Conservation (phyloP, 2,113 vertebrate species). For the Dolichallabes microphthalmus region DNA sequence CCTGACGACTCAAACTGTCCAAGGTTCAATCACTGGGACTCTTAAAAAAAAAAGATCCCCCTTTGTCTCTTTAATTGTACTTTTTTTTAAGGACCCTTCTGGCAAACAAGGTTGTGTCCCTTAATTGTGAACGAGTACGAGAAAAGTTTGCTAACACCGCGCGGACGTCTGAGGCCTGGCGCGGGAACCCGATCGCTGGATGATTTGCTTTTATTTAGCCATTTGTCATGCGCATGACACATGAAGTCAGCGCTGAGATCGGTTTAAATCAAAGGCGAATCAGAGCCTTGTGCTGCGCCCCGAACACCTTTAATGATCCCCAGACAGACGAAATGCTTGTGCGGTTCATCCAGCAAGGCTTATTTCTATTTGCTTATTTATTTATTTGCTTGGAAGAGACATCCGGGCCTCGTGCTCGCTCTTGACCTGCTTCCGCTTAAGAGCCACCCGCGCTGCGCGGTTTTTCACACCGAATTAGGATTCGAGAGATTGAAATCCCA, state of each 20-base stretch:
- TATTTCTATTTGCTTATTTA: neutral
- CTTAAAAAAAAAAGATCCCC: slow-evolving; percentile 20
- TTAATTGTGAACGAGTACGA: slow-evolving; percentile 5
- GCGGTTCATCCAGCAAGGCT: neutral
- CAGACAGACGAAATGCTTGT: neutral
- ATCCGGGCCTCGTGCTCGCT: slow-evolving; percentile 8
- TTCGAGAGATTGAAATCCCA: slow-evolving; percentile 48
- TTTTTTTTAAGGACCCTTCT: slow-evolving; percentile 7
- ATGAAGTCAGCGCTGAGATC: slow-evolving; percentile 42
- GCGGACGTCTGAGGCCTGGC: slow-evolving; percentile 8
- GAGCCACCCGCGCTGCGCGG: neutral
- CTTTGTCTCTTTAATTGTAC: slow-evolving; percentile 37
- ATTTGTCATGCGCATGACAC: slow-evolving; percentile 51
- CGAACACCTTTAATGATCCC: slow-evolving; percentile 42
- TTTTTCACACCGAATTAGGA: slow-evolving; percentile 56
- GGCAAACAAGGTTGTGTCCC: slow-evolving; percentile 18
- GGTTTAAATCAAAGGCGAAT: slow-evolving; percentile 34
- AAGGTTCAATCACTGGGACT: slow-evolving; percentile 41
- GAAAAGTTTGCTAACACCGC: neutral
- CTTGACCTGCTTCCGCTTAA: slow-evolving; percentile 36
- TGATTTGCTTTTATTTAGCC: slow-evolving; percentile 48
- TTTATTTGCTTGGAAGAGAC: neutral
- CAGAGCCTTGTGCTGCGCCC: slow-evolving; percentile 13
- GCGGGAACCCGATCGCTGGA: neutral
- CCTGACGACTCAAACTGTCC: slow-evolving; percentile 32